A percentile compares a stretch with the other conserved stretches of the same genome.
phyloP scores from a whole-genome alignment of 2,888 invertebrate species.

The Xanthia icteritia region DNA sequence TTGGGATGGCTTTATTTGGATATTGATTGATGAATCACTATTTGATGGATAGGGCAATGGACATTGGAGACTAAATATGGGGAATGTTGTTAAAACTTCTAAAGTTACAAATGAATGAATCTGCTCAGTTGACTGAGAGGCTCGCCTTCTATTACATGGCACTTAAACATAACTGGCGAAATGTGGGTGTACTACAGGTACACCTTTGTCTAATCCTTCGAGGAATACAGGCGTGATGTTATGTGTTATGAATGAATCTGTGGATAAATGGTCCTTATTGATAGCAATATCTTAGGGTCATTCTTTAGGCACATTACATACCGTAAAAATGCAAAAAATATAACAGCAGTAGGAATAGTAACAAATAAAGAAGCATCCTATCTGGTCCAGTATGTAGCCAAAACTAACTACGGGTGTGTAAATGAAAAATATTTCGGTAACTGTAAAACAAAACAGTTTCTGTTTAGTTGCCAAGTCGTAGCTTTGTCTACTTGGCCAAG shows the following conservation, averaged over 20 bases:
- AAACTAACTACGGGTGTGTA: slow-evolving; percentile 42
- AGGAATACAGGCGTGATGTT: no score
- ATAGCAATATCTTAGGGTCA: neutral
- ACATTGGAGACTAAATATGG: neutral
- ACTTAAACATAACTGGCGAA: no score
- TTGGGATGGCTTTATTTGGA: neutral
- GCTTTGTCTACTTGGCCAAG: slow-evolving; percentile 56
- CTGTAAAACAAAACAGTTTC: slow-evolving; percentile 55
- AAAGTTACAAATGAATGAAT: neutral
- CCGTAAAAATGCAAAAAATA: neutral
- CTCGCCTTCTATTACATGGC: no score
- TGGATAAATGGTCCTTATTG: neutral
- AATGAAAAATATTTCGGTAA: slow-evolving; percentile 47
- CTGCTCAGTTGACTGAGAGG: neutral
- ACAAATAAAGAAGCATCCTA: slow-evolving; percentile 3
- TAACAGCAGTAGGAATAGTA: neutral
- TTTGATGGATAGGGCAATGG: slow-evolving; percentile 5
- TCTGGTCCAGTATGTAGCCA: slow-evolving; percentile 22
- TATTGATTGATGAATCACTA: slow-evolving; percentile 36
- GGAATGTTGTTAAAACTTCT: neutral
- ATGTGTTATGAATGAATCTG: neutral
- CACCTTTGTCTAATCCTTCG: no score
- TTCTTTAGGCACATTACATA: neutral
- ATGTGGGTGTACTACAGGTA: no score
- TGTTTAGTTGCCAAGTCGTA: slow-evolving; percentile 55